These are phyloP conservation scores for Luperina nickerlii DNA, from an alignment of 2,888 invertebrate genomes.

Conservation along the genomic window DNA sequence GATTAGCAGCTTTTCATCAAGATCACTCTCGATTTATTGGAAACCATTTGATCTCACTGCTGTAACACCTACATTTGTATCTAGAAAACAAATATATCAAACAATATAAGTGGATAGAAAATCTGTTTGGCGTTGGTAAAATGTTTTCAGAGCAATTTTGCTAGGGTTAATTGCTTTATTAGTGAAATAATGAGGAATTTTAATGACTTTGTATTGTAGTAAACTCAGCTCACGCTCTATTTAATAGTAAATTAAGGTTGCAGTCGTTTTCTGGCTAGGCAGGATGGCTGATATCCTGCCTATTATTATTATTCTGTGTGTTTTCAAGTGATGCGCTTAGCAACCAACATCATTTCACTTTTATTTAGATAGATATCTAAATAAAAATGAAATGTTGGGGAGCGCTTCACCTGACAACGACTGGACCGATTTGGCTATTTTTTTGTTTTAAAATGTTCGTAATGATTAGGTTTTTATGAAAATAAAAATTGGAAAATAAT, in stretches of 20 bases:
- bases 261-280: neutral
- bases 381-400: too few species aligned
- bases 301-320: too few species aligned
- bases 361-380: too few species aligned
- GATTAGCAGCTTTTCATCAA: slow-evolving; percentile 38
- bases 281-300: too few species aligned
- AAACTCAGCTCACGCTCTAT: neutral
- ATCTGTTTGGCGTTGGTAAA: slow-evolving; percentile 1
- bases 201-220: neutral
- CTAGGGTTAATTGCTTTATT: slow-evolving; percentile 14
- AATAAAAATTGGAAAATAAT: too few species aligned
- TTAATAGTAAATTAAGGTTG: neutral
- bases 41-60: slow-evolving; percentile 39
- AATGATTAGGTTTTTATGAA: too few species aligned
- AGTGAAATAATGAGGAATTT: neutral
- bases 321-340: too few species aligned
- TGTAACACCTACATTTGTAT: neutral
- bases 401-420: neutral
- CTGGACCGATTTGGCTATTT: neutral
- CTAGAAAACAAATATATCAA: slow-evolving; percentile 8
- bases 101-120: neutral
- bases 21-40: slow-evolving; percentile 22
- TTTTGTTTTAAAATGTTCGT: too few species aligned
- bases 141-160: neutral
- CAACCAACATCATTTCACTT: too few species aligned